phyloP scores from a whole-genome alignment of 2,888 invertebrate species.

The Lepidonotus clava region DNA sequence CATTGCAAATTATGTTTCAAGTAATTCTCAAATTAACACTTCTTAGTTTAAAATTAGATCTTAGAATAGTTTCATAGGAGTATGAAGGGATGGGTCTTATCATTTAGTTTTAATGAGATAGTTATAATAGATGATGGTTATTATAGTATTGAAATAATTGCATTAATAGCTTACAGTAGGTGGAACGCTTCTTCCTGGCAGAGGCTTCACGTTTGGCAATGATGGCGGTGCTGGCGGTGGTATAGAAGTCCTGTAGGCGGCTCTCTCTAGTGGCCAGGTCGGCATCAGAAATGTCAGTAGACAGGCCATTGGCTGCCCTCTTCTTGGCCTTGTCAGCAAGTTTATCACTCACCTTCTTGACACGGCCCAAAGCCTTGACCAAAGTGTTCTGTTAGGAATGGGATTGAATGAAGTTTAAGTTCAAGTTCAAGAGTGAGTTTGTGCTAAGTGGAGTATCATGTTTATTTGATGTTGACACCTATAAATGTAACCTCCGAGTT shows the following conservation, averaged over 20 bases:
- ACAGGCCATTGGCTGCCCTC: neutral
- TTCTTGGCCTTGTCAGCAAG: neutral
- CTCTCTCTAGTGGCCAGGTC: neutral
- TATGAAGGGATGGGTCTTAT: too few relatives aligned
- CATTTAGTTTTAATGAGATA: too few relatives aligned
- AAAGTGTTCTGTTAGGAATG: neutral
- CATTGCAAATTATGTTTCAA: too few relatives aligned
- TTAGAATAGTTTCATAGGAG: too few relatives aligned
- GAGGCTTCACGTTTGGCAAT: neutral
- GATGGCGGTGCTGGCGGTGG: neutral
- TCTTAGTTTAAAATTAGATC: too few relatives aligned
- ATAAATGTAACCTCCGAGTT: too few relatives aligned
- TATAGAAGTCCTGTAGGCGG: neutral
- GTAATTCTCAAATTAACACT: too few relatives aligned
- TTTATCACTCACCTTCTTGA: neutral
- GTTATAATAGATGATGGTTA: too few relatives aligned
- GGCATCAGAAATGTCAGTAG: neutral
- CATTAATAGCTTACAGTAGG: slow-evolving; percentile 50
- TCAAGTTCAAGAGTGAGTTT: neutral
- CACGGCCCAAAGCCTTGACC: neutral
- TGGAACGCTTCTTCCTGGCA: slow-evolving; percentile 10
- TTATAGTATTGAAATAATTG: too few relatives aligned
- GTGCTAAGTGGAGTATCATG: neutral
- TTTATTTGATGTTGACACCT: neutral
- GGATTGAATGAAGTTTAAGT: neutral